Evolutionary conservation across 2,113 vertebrate genomes (phyloP), one percentile per base, ranked within the genome.

Genomic region (Coptodon rendalli): DNA sequence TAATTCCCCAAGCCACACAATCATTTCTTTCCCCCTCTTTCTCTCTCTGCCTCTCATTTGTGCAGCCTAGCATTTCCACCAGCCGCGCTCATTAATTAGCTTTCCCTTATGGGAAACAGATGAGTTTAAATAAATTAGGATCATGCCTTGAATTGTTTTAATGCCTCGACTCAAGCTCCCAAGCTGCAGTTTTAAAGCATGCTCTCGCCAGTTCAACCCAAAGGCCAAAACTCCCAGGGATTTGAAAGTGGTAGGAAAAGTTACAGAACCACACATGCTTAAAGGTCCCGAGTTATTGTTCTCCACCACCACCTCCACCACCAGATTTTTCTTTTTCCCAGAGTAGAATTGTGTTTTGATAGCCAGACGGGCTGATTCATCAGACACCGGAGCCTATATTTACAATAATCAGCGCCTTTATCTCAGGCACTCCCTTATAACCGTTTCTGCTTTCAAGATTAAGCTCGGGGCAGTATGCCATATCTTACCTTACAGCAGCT

Each of bases 41-140:
- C 34, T 76, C 61, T 50, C 48, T 87, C 80, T 71, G 53, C 43
- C 38, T 87, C 76, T 90, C 83, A 84, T 89, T 86, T 89, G 78
- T 6, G 52, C 84, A 86, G 63, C 71, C 87, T 88, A 82, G 89
- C 88, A 89, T 89, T 92, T 85, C 86, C 81, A 61, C 6, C 7
- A 50, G 85, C 86, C 63, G 27, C 9, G 68, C 83, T 84, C 86
- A 94, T 94, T 95, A 91, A 96, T 96, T 96, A 96, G 91, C 89
- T 80, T 86, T 71, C 16, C n/a, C 87, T 94, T 88, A 95, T 94
- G 89, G 87, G 81, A 95, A 96, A 92, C 95, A 96, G 93, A 95
- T 95, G 96, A 90, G 91, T 92, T 94, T 90, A 94, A 95, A 95
- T 94, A 94, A 91, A 96, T 94, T 86, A 91, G 93, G 86, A 87